Percentiles rank a stretch among this genome's conserved stretches.
phyloP scores from a whole-genome alignment of 2,113 vertebrate genomes.

The Pseudopodoces humilis region DNA sequence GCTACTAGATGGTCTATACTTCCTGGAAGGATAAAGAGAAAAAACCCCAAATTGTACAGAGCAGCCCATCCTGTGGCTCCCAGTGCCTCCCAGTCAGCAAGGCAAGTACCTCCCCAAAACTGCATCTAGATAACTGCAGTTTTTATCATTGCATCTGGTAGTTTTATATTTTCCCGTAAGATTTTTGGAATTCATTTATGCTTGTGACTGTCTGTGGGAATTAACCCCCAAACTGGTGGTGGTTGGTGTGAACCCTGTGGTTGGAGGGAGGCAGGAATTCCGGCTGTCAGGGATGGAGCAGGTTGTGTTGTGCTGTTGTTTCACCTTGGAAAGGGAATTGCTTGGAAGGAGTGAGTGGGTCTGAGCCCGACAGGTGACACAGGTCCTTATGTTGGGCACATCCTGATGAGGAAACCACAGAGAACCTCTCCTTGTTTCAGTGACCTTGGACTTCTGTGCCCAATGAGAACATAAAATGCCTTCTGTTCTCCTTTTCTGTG shows the following conservation, averaged over 20 bases:
- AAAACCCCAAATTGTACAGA: rapidly evolving
- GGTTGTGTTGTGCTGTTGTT: not conserved
- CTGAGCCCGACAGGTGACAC: not conserved
- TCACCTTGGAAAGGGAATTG: not conserved
- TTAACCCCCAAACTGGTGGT: not conserved
- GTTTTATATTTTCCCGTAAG: not conserved
- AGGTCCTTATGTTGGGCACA: not conserved
- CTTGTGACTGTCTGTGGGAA: not conserved
- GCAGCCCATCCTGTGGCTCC: not conserved
- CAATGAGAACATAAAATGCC: not conserved
- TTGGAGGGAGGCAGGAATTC: not conserved
- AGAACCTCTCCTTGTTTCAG: not conserved
- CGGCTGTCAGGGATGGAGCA: not conserved
- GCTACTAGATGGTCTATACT: not conserved
- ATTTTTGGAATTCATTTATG: not conserved
- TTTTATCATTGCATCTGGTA: not conserved
- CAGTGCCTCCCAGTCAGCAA: not conserved
- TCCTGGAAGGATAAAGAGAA: not conserved
- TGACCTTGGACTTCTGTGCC: not conserved
- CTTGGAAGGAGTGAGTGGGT: not conserved
- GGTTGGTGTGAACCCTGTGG: not conserved
- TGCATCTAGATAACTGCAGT: too few relatives aligned
- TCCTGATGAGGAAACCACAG: not conserved
- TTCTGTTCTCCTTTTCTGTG: not conserved
- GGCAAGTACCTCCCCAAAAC: not conserved